Base-by-base conservation (phyloP, 2,888 invertebrate species). In the Abscondita cerata region DNA sequence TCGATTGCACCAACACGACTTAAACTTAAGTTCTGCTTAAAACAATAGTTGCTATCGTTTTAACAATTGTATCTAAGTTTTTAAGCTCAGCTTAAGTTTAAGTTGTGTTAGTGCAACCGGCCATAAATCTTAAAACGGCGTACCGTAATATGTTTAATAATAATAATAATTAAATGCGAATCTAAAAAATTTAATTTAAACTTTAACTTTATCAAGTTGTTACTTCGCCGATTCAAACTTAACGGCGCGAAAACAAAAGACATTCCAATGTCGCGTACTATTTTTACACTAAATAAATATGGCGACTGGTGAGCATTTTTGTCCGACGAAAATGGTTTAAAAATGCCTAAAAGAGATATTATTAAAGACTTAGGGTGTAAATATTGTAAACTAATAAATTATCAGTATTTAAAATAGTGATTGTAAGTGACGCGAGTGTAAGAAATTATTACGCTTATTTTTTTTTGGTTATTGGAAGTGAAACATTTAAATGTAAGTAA, bases 281-380 rank as follows among this genome's bases (percentile, higher is more conserved):
- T 78, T 78, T 78, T 78, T 78, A 76, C 75, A 76, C 75, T 68
- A 73, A 75, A 74, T 74, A 77, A 78, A 77, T 72, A 79, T 79
- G 79, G 79, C 78, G 77, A 69, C 68, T 59, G 64, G 68, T 66
- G 69, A 68, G 71, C 69, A 70, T 72, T 74, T 72, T 70, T 70
- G 70, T 66, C 68, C 65, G 65, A 72, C 71, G 71, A 73, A 75
- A 74, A 71, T 70, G 73, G 68, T 71, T 67, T 68, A 71, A 72
- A n/a, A 72, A 72, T 70, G 66, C 64, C 65, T 47, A 56, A 55
- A 53, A 58, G 44, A 61, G 20, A 34, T 48, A 56, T 61, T 64
- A 62, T 65, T 59, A 57, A 59, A 62, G 57, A 59, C 66, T 48
- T 44, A 62, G 52, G 34, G 59, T 54, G 55, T 55, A 63, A 61